Evolutionary conservation across 2,113 vertebrate species (phyloP), one percentile per base, ranked within the genome.

Genomic region (Phainopepla nitens): DNA sequence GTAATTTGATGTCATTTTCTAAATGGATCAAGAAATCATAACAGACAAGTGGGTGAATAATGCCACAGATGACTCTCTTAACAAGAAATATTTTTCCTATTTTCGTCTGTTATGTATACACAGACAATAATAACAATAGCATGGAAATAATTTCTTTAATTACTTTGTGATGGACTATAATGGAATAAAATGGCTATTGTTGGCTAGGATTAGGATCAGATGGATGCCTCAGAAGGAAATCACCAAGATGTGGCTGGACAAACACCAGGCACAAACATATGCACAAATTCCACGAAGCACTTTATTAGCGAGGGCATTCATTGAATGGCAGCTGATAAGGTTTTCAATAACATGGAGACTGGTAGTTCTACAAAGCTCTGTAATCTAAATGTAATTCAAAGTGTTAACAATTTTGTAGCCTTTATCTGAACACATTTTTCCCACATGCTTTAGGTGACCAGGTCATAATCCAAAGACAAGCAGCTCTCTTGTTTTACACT

Each of bases 381-480:
- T 87, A 96, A 96, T 92, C 93, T 87, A 91, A 95, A 93, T 75
- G 58, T 97, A 97, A 98, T 97, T 93, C 97, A 96, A 97, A 96
- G 93, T 81, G 94, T 95, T 97, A 97, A 97, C 94, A 96, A 96
- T 97, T 97, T 94, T 95, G 93, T 96, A 96, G 96, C 92, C 89
- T 96, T 97, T 97, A 97, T 96, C 94, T 94, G 92, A 91, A 93
- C 58, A 60, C 96, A 96, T 94, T 98, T 97, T 96, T 95, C 92
- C 90, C 95, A 96, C 96, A 97, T 97, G 96, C 96, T 97, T 97
- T 96, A 42, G 91, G 94, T 97, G 97, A 98, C 96, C 95, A 53
- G 96, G 96, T 97, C 97, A 97, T 94, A 94, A 92, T 95, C 87
- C 85, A 92, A 97, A 97, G 92, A 97, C 93, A 96, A 97, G 93